A percentile compares a stretch with the other conserved stretches of the same genome.
These are phyloP conservation scores for Drosophila nannoptera DNA, from an alignment of 1,140 invertebrate species.

Conservation along the genomic window DNA sequence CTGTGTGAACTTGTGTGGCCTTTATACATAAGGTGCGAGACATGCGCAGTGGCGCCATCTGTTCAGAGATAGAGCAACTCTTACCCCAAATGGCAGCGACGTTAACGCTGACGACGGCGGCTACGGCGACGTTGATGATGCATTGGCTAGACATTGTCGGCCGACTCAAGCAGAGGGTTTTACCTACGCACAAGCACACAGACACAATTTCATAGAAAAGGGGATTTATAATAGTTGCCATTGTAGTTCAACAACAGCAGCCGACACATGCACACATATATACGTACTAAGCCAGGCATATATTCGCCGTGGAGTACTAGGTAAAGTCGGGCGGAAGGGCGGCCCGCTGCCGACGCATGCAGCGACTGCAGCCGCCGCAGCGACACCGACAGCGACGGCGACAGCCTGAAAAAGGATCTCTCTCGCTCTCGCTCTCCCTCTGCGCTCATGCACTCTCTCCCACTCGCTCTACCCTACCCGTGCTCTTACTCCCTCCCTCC, in stretches of 20 bases:
- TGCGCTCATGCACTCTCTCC: not conserved
- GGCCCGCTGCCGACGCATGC: constrained; percentile 10
- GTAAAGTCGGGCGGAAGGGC: constrained; percentile 58
- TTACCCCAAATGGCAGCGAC: constrained; percentile 32
- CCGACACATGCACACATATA: constrained; percentile 23
- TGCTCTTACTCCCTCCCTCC: not conserved
- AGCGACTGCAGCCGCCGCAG: constrained; percentile 2
- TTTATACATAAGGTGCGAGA: constrained; percentile 54
- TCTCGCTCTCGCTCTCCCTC: constrained; percentile 61
- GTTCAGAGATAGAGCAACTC: constrained; percentile 39
- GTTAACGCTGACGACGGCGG: constrained; percentile 27
- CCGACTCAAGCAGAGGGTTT: constrained; percentile 51
- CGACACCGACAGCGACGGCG: constrained; percentile 6
- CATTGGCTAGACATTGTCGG: constrained; percentile 50
- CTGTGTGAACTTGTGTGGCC: constrained; percentile 11
- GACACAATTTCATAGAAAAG: constrained; percentile 31
- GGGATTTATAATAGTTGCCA: constrained; percentile 47
- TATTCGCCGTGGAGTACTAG: constrained; percentile 41
- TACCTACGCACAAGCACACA: constrained; percentile 45
- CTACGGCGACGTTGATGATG: constrained; percentile 55
- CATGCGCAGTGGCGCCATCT: constrained; percentile 64
- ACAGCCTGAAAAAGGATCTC: constrained; percentile 66
- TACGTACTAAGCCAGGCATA: constrained; percentile 1
- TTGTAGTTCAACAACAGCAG: constrained; percentile 35
- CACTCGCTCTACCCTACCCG: not conserved